Conservation (phyloP, 2,113 vertebrate species). For the Ophthalmolycus amberensis region DNA sequence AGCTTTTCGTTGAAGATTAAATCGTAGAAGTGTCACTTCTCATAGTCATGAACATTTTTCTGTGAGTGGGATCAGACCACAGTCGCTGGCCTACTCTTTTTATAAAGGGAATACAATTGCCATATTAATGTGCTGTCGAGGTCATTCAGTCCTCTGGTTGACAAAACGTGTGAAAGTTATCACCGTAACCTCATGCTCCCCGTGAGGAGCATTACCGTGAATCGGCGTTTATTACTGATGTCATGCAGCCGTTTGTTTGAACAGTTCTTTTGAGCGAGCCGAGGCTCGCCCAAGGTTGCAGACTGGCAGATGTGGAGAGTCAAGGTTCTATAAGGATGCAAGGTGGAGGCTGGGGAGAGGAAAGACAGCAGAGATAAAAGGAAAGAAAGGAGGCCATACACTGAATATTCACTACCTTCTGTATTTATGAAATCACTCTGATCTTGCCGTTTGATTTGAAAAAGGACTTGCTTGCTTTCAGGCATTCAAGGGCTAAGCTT, state of each 20-base stretch:
- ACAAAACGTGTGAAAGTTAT: conserved; percentile 40
- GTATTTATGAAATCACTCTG: conserved; percentile 42
- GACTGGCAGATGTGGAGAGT: conserved; percentile 37
- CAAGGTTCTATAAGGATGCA: conserved; percentile 6
- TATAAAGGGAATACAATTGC: conserved; percentile 40
- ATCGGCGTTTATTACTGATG: conserved; percentile 36
- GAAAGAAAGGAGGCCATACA: conserved; percentile 12
- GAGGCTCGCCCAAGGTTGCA: background rate
- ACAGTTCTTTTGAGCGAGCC: conserved; percentile 3
- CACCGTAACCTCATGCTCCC: conserved; percentile 19
- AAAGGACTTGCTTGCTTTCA: background rate
- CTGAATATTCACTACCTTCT: conserved; percentile 36
- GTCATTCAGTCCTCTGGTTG: conserved; percentile 42
- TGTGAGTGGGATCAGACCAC: background rate
- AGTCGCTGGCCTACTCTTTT: conserved; percentile 15
- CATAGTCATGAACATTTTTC: conserved; percentile 38
- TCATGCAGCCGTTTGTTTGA: conserved; percentile 45
- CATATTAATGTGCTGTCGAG: conserved; percentile 41
- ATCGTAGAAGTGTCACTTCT: conserved; percentile 53
- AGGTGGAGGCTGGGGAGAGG: conserved; percentile 27
- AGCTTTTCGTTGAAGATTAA: conserved; percentile 36
- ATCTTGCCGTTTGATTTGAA: conserved; percentile 37
- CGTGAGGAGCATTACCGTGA: conserved; percentile 4
- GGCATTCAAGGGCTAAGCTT: background rate
- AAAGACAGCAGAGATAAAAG: conserved; percentile 25